Conservation (phyloP, 2,888 invertebrate species). For the Spilarctia lutea region DNA sequence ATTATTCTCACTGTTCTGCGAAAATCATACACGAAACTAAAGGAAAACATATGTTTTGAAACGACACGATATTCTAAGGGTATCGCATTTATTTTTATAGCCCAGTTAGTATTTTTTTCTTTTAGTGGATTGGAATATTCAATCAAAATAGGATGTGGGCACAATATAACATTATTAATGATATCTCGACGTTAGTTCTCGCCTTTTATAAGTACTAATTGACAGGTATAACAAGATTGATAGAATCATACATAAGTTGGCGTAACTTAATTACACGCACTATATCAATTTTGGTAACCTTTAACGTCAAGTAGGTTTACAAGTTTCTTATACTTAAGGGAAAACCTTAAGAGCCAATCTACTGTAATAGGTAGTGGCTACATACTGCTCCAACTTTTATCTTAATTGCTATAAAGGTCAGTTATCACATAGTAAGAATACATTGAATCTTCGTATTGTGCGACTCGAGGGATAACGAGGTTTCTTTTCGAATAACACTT, state of each 20-base stretch:
- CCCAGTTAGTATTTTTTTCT: no score
- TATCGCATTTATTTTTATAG: neutral
- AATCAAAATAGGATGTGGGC: neutral
- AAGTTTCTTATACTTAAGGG: constrained; percentile 58
- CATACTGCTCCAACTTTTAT: neutral
- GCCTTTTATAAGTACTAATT: neutral
- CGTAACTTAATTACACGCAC: constrained; percentile 66
- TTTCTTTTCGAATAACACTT: neutral
- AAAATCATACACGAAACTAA: constrained; percentile 11
- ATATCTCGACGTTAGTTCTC: neutral
- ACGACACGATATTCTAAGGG: neutral
- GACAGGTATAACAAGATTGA: constrained; percentile 34
- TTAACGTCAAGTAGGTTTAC: constrained; percentile 65
- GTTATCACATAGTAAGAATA: neutral
- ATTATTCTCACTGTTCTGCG: constrained; percentile 5
- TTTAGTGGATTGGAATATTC: neutral
- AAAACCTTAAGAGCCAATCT: constrained; percentile 22
- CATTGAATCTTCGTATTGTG: neutral
- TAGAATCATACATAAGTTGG: constrained; percentile 55
- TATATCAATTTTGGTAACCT: constrained; percentile 57
- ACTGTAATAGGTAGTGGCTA: constrained; percentile 19
- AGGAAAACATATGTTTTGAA: constrained; percentile 11
- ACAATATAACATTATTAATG: constrained; percentile 1
- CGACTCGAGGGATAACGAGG: neutral
- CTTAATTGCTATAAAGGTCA: neutral